Evolutionary conservation across 2,888 invertebrate genomes (phyloP).

Genomic region (Abrostola triplasia): DNA sequence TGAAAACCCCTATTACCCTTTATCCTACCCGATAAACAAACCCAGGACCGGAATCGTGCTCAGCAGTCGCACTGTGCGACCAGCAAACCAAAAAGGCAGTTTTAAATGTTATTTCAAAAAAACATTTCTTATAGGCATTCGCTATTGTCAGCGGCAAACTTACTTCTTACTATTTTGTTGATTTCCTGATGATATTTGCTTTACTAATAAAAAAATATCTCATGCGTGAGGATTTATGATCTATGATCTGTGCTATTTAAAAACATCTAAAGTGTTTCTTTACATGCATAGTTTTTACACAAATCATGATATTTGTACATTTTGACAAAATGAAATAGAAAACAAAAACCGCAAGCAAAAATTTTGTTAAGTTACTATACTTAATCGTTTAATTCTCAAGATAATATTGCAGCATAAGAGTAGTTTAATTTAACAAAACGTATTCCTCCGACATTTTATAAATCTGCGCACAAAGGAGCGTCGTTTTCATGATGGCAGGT

Average conservation of each 20-base stretch:
- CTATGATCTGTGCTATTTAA: conserved; percentile 13
- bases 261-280: conserved; percentile 2
- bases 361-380: background rate
- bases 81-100: no score
- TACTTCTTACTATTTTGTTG: no score
- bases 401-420: background rate
- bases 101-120: no score
- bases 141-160: no score
- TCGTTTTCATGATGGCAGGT: conserved; percentile 59
- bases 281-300: conserved; percentile 1
- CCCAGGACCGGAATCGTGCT: no score
- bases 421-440: background rate
- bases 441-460: background rate
- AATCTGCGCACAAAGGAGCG: conserved; percentile 29
- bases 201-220: background rate
- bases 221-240: conserved; percentile 28
- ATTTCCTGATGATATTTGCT: background rate
- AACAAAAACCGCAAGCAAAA: no score
- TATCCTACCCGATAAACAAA: no score
- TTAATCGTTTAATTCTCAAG: background rate
- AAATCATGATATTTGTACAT: no score
- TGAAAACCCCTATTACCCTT: no score
- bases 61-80: no score
- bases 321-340: no score
- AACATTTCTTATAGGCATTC: no score